These are phyloP conservation scores for Stercorarius parasiticus DNA, from an alignment of 2,113 vertebrate species.

Conservation along the genomic window DNA sequence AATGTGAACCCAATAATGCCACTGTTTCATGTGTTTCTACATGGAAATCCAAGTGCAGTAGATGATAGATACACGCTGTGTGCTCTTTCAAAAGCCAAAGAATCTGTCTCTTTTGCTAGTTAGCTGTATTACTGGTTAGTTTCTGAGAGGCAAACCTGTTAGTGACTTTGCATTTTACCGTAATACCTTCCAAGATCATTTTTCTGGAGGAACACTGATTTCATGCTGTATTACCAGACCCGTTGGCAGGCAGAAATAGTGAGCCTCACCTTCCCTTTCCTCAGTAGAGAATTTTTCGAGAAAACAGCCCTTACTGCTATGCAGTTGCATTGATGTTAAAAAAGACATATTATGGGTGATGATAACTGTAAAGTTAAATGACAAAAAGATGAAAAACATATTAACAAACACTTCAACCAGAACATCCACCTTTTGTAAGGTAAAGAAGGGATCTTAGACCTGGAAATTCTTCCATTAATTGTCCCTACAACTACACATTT, in stretches of 20 bases:
- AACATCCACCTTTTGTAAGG: not conserved
- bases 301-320: not conserved
- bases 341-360: not conserved
- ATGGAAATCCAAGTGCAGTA: not conserved
- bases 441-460: not conserved
- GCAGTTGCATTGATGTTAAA: not conserved
- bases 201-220: not conserved
- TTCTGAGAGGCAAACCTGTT: not conserved
- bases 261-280: not conserved
- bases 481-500: not conserved
- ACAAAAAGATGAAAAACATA: not conserved
- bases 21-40: not conserved
- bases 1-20: not conserved
- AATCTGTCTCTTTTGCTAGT: not conserved
- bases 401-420: not conserved
- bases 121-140: not conserved
- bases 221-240: not conserved
- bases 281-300: not conserved
- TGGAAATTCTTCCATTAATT: not conserved
- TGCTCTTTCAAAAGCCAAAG: not conserved
- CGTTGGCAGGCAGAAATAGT: not conserved
- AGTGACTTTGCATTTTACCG: not conserved
- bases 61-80: not conserved
- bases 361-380: not conserved
- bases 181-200: not conserved